Evolutionary conservation across 2,888 invertebrate genomes (phyloP), one percentile per base, ranked within the genome.

Genomic region (Acronicta aceris): DNA sequence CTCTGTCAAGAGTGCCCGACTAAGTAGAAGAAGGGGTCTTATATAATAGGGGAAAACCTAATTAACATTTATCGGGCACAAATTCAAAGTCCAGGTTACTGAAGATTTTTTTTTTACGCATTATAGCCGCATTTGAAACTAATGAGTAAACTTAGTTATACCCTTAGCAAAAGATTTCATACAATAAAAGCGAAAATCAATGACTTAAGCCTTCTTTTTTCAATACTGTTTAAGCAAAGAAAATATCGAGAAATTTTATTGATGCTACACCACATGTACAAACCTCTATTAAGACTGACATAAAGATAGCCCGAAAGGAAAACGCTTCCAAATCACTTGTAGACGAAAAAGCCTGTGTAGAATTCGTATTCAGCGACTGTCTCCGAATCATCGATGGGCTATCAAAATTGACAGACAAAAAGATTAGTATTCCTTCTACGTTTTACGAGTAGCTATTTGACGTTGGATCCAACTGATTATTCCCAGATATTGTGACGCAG

Each of bases 401-500:
- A 77, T 76, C 78, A 76, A 74, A 77, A 71, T 61, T 78, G 78
- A 71, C 78, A 76, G 78, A 71, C 76, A 67, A 25, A 54, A 63
- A 74, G 64, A 78, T 78, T 78, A 76, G 78, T 77, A 77, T 78
- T 78, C 77, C 73, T 71, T 68, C 66, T 69, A 59, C 78, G 76
- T 76, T 78, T 74, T 74, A 78, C 68, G 78, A 71, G 73, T 61
- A 60, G 65, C 78, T 72, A 77, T 77, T 77, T 75, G 75, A 75
- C 64, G 73, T 71, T 21, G 64, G 55, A 75, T 75, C 46, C 75
- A 45, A 72, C 71, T 76, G 78, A 78, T 76, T 78, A 78, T 76
- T 69, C 71, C 17, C 56, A 63, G 77, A 77, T 76, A 75, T 72
- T 64, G 56, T 70, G 66, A 72, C 59, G 61, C 53, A 46, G 40